These are phyloP conservation scores for Planiliza haematocheilus DNA, from an alignment of 2,113 vertebrate species.

Conservation along the genomic window DNA sequence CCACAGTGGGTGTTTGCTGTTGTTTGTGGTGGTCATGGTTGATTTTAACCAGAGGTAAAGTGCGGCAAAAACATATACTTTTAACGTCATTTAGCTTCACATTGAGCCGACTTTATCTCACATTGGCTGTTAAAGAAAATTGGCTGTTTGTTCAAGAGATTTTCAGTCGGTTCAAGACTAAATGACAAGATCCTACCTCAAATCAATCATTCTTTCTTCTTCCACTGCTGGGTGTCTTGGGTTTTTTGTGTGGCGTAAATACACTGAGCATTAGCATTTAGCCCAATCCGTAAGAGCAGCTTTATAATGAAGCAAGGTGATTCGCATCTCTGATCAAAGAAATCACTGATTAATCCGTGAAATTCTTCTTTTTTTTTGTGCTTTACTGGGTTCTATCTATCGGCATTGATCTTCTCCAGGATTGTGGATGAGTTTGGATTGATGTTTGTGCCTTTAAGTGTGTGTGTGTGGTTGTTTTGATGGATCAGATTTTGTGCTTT, in stretches of 20 bases:
- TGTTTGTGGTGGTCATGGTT: constrained; percentile 44
- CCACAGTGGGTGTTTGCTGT: constrained; percentile 46
- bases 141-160: not conserved
- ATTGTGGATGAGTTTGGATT: not conserved
- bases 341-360: not conserved
- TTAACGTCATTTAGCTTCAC: not conserved
- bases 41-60: constrained; percentile 30
- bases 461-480: too few relatives aligned
- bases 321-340: not conserved
- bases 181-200: constrained; percentile 26
- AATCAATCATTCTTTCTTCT: constrained; percentile 39
- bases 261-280: too few relatives aligned
- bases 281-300: not conserved
- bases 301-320: not conserved
- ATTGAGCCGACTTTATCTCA: not conserved
- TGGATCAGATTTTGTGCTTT: not conserved
- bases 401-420: constrained; percentile 4
- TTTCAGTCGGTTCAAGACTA: not conserved
- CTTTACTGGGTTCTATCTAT: constrained; percentile 2
- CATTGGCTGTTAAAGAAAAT: not conserved
- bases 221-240: constrained; percentile 18
- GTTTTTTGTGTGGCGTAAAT: not conserved
- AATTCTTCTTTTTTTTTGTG: not conserved
- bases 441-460: not conserved
- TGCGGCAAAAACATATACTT: not conserved